A percentile compares a stretch with the other conserved stretches of the same genome.
phyloP scores from a whole-genome alignment of 2,888 invertebrate genomes.

The Spodoptera picta region DNA sequence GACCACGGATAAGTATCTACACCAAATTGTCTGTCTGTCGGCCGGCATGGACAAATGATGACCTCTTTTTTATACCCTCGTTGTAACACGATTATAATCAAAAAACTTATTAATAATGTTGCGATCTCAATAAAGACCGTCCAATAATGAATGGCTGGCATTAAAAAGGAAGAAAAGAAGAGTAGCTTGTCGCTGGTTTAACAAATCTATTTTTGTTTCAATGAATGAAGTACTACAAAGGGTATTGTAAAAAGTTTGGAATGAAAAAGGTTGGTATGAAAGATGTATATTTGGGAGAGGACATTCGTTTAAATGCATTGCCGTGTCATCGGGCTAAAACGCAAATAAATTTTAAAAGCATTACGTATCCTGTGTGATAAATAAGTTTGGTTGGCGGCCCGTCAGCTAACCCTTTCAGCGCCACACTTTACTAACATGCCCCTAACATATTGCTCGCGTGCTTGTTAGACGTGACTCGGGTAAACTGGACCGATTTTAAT shows the following conservation, averaged over 20 bases:
- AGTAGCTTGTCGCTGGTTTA: constrained; percentile 49
- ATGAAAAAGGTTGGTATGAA: constrained; percentile 56
- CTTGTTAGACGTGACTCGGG: constrained; percentile 40
- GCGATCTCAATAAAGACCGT: constrained; percentile 66
- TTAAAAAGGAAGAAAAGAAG: constrained; percentile 53
- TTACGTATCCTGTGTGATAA: constrained; percentile 78
- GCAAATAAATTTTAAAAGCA: constrained; percentile 85
- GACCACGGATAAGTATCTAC: constrained; percentile 67
- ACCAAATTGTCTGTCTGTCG: constrained; percentile 70
- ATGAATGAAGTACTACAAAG: constrained; percentile 65
- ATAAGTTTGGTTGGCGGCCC: constrained; percentile 73
- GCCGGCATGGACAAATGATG: constrained; percentile 69
- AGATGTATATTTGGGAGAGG: constrained; percentile 70
- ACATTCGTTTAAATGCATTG: constrained; percentile 71
- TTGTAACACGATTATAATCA: constrained; percentile 71
- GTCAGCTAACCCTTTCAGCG: constrained; percentile 76
- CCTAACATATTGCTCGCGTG: constrained; percentile 31
- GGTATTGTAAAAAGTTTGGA: constrained; percentile 51
- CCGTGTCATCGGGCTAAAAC: constrained; percentile 76
- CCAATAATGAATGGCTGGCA: constrained; percentile 61
- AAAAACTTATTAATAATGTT: constrained; percentile 69
- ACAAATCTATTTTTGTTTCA: constrained; percentile 68
- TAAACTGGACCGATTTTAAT: constrained; percentile 54
- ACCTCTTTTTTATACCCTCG: constrained; percentile 69
- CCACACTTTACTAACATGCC: constrained; percentile 38